Percentiles rank a stretch among this genome's conserved stretches.
Evolutionary conservation across 2,888 invertebrate species (phyloP).

Genomic region (Platerodrilus igneus): DNA sequence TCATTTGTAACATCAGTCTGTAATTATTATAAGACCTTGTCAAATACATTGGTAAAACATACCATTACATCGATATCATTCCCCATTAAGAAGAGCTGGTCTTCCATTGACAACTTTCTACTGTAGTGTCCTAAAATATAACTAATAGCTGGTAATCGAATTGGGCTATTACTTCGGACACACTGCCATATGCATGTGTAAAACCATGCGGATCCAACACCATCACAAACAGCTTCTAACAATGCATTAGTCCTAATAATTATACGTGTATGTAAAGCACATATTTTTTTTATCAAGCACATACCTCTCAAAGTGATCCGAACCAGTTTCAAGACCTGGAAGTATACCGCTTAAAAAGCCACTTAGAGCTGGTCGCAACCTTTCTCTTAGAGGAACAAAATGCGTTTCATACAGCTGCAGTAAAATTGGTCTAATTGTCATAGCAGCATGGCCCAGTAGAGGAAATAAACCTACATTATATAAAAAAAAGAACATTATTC

Average conservation of each 20-base stretch:
- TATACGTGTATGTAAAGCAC: too few relatives aligned
- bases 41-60: slow-evolving; percentile 26
- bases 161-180: slow-evolving; percentile 72
- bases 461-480: slow-evolving; percentile 70
- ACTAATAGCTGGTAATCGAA: slow-evolving; percentile 76
- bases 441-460: slow-evolving; percentile 81
- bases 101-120: slow-evolving; percentile 70
- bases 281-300: too few relatives aligned
- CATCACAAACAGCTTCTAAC: slow-evolving; percentile 67
- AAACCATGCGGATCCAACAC: slow-evolving; percentile 73
- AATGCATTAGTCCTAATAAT: slow-evolving; percentile 58
- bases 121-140: slow-evolving; percentile 78
- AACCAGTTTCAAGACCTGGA: slow-evolving; percentile 82
- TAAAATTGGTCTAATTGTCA: slow-evolving; percentile 80
- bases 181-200: slow-evolving; percentile 88
- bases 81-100: slow-evolving; percentile 79
- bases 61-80: slow-evolving; percentile 80
- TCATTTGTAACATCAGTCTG: too few relatives aligned
- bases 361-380: slow-evolving; percentile 73
- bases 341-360: slow-evolving; percentile 85
- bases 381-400: slow-evolving; percentile 75
- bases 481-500: too few relatives aligned
- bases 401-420: slow-evolving; percentile 82
- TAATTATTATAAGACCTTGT: too few relatives aligned
- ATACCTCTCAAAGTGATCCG: slow-evolving; percentile 75